A percentile compares a stretch with the other conserved stretches of the same genome.
Evolutionary conservation across 2,113 vertebrate genomes (phyloP).

Genomic region (Jaculus jaculus): DNA sequence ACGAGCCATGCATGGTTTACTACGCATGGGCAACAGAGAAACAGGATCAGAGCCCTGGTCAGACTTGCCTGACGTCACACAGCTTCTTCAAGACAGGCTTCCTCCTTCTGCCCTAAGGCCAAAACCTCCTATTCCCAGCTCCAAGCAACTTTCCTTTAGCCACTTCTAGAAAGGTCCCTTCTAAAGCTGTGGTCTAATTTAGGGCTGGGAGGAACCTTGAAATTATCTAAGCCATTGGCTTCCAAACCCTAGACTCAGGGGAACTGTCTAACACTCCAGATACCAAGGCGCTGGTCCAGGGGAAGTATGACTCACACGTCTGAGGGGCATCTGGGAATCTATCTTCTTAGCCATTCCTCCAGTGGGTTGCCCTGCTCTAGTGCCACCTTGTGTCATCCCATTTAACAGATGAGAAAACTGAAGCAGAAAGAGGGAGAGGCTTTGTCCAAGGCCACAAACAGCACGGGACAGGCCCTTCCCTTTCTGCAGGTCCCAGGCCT

Average conservation of each 20-base stretch:
- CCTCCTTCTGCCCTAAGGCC: slow-evolving; percentile 41
- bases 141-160: slow-evolving; percentile 26
- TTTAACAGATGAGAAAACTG: slow-evolving; percentile 58
- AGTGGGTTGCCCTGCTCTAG: background rate
- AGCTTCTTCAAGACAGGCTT: slow-evolving; percentile 34
- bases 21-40: background rate
- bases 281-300: slow-evolving; percentile 71
- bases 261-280: slow-evolving; percentile 65
- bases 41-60: background rate
- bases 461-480: background rate
- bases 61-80: slow-evolving; percentile 51
- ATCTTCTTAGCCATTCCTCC: slow-evolving; percentile 40
- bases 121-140: slow-evolving; percentile 45
- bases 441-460: background rate
- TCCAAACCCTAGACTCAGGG: slow-evolving; percentile 65
- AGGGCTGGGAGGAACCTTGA: slow-evolving; percentile 70
- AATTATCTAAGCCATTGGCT: slow-evolving; percentile 72
- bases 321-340: slow-evolving; percentile 63
- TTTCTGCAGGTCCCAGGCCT: background rate
- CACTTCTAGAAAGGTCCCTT: slow-evolving; percentile 62
- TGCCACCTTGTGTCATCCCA: background rate
- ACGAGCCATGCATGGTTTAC: background rate
- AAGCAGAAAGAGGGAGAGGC: slow-evolving; percentile 1
- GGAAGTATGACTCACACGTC: slow-evolving; percentile 64
- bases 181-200: slow-evolving; percentile 68